phyloP scores from a whole-genome alignment of 2,113 vertebrate genomes.

The Alces alces region DNA sequence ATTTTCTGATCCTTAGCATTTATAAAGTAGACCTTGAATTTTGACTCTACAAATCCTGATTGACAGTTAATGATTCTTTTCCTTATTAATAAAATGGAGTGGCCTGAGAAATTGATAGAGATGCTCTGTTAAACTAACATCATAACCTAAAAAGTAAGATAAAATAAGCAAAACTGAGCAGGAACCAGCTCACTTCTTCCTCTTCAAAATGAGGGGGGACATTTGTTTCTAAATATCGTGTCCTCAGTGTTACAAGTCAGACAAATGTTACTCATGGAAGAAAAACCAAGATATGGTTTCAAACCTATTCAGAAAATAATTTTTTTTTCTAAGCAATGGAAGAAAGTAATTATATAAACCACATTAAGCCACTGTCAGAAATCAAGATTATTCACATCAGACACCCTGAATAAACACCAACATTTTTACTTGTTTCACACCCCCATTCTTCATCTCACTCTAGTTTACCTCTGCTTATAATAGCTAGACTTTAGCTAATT shows the following conservation, averaged over 20 bases:
- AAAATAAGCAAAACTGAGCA: neutral
- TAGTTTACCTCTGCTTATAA: neutral
- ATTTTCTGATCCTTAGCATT: slow-evolving; percentile 32
- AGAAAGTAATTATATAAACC: neutral
- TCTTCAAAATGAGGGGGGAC: neutral
- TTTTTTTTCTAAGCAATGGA: neutral
- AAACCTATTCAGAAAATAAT: neutral
- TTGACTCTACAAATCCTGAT: slow-evolving; percentile 8
- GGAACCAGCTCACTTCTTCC: neutral
- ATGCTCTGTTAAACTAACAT: neutral
- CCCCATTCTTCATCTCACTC: neutral
- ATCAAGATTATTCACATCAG: neutral
- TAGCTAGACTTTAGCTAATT: neutral
- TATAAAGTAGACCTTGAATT: slow-evolving; percentile 29
- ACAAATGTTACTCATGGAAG: neutral
- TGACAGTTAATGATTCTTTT: slow-evolving; percentile 23
- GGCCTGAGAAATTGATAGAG: neutral
- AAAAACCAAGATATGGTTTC: neutral
- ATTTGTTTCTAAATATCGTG: neutral
- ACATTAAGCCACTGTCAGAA: neutral
- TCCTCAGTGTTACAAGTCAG: neutral
- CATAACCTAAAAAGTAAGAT: neutral
- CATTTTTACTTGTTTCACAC: neutral
- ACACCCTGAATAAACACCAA: neutral
- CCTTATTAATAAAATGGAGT: slow-evolving; percentile 20